These are phyloP conservation scores for Ephydatia muelleri DNA, from an alignment of 37 sponge, comb jelly and placozoan species.

Conservation along the genomic window DNA sequence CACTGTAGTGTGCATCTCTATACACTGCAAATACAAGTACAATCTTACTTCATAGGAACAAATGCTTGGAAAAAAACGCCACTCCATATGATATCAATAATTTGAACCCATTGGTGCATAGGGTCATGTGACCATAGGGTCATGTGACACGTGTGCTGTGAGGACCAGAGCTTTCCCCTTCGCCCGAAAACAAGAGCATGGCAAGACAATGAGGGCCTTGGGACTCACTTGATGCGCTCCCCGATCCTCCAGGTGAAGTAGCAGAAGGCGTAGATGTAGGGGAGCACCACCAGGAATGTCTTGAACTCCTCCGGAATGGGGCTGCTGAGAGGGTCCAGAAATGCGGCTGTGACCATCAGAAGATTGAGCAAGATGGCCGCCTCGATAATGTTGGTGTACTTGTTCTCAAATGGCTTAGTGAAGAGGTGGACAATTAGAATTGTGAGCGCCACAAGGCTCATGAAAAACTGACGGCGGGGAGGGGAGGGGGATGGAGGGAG, in stretches of 20 bases:
- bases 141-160: too few species aligned
- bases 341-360: slow-evolving; percentile 63
- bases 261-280: slow-evolving; percentile 45
- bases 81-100: too few species aligned
- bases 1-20: too few species aligned
- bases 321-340: slow-evolving; percentile 50
- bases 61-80: too few species aligned
- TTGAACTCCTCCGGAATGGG: slow-evolving; percentile 47
- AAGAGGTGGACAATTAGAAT: slow-evolving; percentile 65
- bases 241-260: slow-evolving; percentile 24
- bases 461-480: slow-evolving; percentile 52
- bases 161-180: too few species aligned
- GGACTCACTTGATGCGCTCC: slow-evolving; percentile 15
- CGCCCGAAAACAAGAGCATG: too few species aligned
- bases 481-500: background rate
- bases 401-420: slow-evolving; percentile 67
- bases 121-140: too few species aligned
- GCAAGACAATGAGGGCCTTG: too few species aligned
- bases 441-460: slow-evolving; percentile 54
- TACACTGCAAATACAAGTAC: too few species aligned
- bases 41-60: too few species aligned
- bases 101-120: too few species aligned
- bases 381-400: slow-evolving; percentile 65
- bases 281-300: slow-evolving; percentile 56
- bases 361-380: slow-evolving; percentile 64